phyloP scores from a whole-genome alignment of 2,888 invertebrate species.

The Acanthosepion esculentum region DNA sequence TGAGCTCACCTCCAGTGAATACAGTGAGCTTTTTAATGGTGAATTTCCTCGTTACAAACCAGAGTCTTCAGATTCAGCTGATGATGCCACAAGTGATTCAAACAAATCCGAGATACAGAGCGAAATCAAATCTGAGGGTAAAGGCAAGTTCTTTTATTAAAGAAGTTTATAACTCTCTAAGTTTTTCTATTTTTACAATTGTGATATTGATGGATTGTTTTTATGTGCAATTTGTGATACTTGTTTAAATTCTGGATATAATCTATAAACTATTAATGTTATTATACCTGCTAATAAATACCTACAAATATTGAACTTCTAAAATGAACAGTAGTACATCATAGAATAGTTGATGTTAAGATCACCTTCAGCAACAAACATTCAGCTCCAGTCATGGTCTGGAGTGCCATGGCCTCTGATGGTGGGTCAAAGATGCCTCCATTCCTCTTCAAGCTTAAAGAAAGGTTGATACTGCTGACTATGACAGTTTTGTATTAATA shows the following conservation, averaged over 20 bases:
- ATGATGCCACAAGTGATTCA: not conserved
- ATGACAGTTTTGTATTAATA: too few species aligned
- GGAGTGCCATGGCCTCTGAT: too few species aligned
- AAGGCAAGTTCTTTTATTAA: conserved; percentile 33
- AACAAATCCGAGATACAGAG: not conserved
- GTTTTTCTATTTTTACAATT: not conserved
- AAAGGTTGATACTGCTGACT: too few species aligned
- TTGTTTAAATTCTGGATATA: not conserved
- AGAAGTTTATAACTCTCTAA: not conserved
- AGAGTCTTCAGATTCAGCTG: not conserved
- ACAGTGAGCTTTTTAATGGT: conserved; percentile 57
- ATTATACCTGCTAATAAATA: too few species aligned
- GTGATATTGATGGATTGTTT: not conserved
- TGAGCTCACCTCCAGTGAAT: conserved; percentile 58
- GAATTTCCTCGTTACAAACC: conserved; percentile 58
- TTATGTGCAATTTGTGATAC: not conserved
- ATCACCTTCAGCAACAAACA: too few species aligned
- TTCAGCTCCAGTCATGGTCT: too few species aligned
- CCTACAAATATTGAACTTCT: too few species aligned
- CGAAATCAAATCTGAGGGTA: conserved; percentile 37
- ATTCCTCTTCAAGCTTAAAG: too few species aligned
- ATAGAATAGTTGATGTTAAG: too few species aligned
- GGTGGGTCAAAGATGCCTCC: too few species aligned
- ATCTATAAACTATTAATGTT: not conserved
- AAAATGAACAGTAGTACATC: too few species aligned